Percentiles rank a stretch among this genome's conserved stretches.
Evolutionary conservation across 2,797 vertebrate species (phyloP).

Genomic region (Melanotaenia boesemani): DNA sequence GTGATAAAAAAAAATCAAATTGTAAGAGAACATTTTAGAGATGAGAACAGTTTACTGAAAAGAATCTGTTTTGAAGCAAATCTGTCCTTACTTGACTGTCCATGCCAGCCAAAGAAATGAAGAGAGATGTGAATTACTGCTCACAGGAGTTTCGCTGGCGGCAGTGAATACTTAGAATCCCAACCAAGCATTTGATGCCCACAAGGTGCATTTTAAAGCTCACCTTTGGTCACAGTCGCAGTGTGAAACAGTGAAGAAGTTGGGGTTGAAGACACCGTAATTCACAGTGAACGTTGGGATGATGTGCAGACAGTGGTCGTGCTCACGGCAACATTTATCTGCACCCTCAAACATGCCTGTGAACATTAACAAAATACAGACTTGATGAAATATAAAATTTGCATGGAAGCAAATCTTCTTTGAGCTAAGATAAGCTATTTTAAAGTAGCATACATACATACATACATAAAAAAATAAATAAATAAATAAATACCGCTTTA

Average conservation of each 20-base stretch:
- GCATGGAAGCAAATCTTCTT: too few relatives aligned
- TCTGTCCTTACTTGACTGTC: slow-evolving; percentile 15
- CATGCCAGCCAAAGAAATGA: not conserved
- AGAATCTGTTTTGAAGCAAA: not conserved
- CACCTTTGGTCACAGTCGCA: slow-evolving; percentile 90
- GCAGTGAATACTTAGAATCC: slow-evolving; percentile 17
- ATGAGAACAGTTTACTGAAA: slow-evolving; percentile 1
- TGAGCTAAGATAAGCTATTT: too few relatives aligned
- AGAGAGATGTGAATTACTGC: slow-evolving; percentile 21
- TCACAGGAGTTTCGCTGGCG: slow-evolving; percentile 27
- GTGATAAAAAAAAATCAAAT: slow-evolving; percentile 3
- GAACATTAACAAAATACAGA: slow-evolving; percentile 3
- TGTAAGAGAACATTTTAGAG: slow-evolving; percentile 6
- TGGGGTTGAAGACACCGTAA: slow-evolving; percentile 89
- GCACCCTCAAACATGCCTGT: slow-evolving; percentile 83
- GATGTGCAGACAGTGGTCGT: slow-evolving; percentile 86
- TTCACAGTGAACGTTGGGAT: slow-evolving; percentile 84
- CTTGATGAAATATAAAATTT: not conserved
- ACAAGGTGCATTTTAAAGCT: slow-evolving; percentile 27
- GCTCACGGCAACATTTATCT: slow-evolving; percentile 91
- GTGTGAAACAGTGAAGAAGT: slow-evolving; percentile 89
- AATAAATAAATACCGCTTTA: too few relatives aligned
- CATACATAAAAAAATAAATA: too few relatives aligned
- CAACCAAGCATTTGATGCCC: not conserved
- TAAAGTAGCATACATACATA: too few relatives aligned